Base-by-base conservation (phyloP, 2,113 vertebrate genomes). In the Tricholaema leucomelas region DNA sequence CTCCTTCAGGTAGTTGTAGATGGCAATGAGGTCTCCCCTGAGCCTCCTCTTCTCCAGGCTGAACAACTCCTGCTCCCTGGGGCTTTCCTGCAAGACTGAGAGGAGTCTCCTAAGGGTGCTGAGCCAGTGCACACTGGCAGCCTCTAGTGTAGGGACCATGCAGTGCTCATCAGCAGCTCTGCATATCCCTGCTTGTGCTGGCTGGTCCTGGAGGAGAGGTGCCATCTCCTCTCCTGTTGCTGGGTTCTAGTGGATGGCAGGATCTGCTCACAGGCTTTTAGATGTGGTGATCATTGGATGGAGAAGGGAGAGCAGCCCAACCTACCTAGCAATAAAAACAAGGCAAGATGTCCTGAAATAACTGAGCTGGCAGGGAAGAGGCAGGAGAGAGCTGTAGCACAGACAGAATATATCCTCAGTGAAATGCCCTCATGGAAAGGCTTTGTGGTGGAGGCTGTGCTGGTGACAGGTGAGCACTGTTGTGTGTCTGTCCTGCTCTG, bases 401-500 rank as follows among this genome's bases (percentile, higher is more conserved):
- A 59, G 30, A 27, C 7, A 52, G 33, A 50, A 60, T 21, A 9
- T 48, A 30, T 20, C 42, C 14, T 72, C 42, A 10, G 48, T 36
- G 60, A 52, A 66, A 8, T 1, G 2, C 58, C 23, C 16, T 81
- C 5, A 7, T 31, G 55, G 54, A 31, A 20, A 18, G 8, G 21
- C 63, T 83, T 55, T 0, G 0, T 55, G 48, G 42, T 72, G 54
- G 30, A 69, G 33, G 56, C 55, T 70, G 36, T 33, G 63, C 20
- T 78, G 56, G 25, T 25, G 56, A 31, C 44, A 61, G 30, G 8
- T 60, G 35, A 64, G 64, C 28, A 16, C 20, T 52, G 60, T 63
- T 0, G 0, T 2, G 0, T 1, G 4, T n/a, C 46, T 36, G 7
- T 58, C 27, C 52, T 1, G 2, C 75, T 66, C 71, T 76, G 44